Evolutionary conservation across 2,113 vertebrate species (phyloP).

Genomic region (Epinephelus cyanopodus): DNA sequence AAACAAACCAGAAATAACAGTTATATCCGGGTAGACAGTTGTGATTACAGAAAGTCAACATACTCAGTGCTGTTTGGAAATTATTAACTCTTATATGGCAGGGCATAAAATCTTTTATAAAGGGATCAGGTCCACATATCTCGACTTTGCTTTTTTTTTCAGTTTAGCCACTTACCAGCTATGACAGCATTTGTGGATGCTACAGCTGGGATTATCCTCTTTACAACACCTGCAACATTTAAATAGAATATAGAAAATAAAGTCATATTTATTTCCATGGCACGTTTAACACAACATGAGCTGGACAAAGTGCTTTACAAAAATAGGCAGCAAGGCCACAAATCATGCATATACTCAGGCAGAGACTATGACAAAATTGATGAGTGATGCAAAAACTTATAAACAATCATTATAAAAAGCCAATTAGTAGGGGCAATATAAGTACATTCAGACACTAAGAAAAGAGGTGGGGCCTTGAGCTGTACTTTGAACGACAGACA

Average conservation of each 20-base stretch:
- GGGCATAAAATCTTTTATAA: not conserved
- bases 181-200: constrained; percentile 97
- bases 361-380: too few relatives aligned
- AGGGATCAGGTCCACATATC: not conserved
- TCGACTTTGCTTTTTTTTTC: not conserved
- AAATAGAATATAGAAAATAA: constrained; percentile 13
- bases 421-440: too few relatives aligned
- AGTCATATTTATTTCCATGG: too few relatives aligned
- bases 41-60: constrained; percentile 22
- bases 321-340: too few relatives aligned
- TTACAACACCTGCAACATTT: constrained; percentile 90
- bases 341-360: too few relatives aligned
- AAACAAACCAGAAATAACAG: constrained; percentile 24
- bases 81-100: constrained; percentile 33
- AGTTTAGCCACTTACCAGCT: constrained; percentile 85
- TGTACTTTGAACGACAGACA: too few relatives aligned
- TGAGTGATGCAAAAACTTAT: too few relatives aligned
- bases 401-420: too few relatives aligned
- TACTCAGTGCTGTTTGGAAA: constrained; percentile 16
- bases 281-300: too few relatives aligned
- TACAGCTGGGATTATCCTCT: constrained; percentile 95
- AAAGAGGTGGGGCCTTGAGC: too few relatives aligned
- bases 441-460: too few relatives aligned
- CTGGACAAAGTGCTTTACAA: too few relatives aligned
- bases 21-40: not conserved